These are phyloP conservation scores for Scelioninae gen. 1 DNA, from an alignment of 2,888 invertebrate species.

Conservation along the genomic window DNA sequence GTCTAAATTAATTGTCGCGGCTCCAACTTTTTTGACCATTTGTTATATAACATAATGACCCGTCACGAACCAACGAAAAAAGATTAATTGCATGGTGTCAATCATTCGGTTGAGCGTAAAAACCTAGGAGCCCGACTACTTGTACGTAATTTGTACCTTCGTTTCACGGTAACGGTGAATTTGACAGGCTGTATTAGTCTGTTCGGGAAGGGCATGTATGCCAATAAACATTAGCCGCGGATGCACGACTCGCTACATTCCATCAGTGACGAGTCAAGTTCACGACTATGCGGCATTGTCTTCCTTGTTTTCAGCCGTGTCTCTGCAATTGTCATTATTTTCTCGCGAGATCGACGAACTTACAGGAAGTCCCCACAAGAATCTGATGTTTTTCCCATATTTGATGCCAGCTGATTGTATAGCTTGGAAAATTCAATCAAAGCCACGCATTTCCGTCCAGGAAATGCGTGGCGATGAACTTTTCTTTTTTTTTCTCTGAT, in stretches of 20 bases:
- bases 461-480: constrained; percentile 19
- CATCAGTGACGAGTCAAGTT: constrained; percentile 65
- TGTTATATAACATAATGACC: constrained; percentile 28
- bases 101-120: constrained; percentile 28
- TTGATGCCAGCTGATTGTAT: constrained; percentile 16
- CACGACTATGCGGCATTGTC: constrained; percentile 63
- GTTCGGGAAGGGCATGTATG: constrained; percentile 41
- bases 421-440: constrained; percentile 50
- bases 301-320: constrained; percentile 39
- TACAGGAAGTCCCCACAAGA: constrained; percentile 2
- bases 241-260: constrained; percentile 35
- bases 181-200: constrained; percentile 49
- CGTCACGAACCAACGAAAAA: constrained; percentile 32
- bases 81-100: constrained; percentile 51
- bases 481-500: constrained; percentile 10
- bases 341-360: constrained; percentile 62
- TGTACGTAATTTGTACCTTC: constrained; percentile 58
- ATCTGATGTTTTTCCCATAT: constrained; percentile 45
- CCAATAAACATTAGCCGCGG: constrained; percentile 18
- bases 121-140: constrained; percentile 34
- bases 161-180: constrained; percentile 55
- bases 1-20: constrained; percentile 10
- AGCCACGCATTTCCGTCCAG: constrained; percentile 32
- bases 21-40: not conserved
- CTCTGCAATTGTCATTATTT: constrained; percentile 46